Evolutionary conservation across 2,113 vertebrate genomes (phyloP).

Genomic region (Eclectus roratus): DNA sequence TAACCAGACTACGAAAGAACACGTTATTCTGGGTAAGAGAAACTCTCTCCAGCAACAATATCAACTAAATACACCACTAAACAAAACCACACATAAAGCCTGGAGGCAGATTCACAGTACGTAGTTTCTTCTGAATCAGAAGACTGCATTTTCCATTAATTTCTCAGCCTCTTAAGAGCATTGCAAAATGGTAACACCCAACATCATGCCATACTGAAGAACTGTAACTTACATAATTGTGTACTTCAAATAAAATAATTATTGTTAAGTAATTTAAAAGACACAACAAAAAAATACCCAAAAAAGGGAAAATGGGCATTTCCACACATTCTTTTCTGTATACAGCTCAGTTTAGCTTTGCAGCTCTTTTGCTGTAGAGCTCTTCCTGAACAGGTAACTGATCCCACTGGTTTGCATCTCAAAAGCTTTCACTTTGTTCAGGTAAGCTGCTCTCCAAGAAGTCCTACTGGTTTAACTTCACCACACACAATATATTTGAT

Average conservation of each 20-base stretch:
- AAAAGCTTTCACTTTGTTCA: not conserved
- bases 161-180: not conserved
- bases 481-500: not conserved
- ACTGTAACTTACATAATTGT: not conserved
- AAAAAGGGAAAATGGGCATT: not conserved
- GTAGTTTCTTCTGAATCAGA: not conserved
- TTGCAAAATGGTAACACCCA: accelerated
- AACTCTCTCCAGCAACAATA: not conserved
- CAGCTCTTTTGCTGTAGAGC: not conserved
- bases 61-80: not conserved
- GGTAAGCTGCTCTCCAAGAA: not conserved
- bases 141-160: not conserved
- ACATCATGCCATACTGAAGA: not conserved
- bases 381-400: not conserved
- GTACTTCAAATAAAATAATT: not conserved
- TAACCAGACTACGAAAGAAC: not conserved
- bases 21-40: not conserved
- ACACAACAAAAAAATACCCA: not conserved
- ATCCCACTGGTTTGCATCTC: not conserved
- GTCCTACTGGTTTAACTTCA: not conserved
- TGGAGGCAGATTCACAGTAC: not conserved
- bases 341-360: not conserved
- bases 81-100: not conserved
- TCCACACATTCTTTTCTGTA: not conserved
- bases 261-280: not conserved